Percentiles rank a stretch among this genome's conserved stretches.
Evolutionary conservation across 2,797 vertebrate genomes (phyloP).

Genomic region (Lutjanus argentimaculatus): DNA sequence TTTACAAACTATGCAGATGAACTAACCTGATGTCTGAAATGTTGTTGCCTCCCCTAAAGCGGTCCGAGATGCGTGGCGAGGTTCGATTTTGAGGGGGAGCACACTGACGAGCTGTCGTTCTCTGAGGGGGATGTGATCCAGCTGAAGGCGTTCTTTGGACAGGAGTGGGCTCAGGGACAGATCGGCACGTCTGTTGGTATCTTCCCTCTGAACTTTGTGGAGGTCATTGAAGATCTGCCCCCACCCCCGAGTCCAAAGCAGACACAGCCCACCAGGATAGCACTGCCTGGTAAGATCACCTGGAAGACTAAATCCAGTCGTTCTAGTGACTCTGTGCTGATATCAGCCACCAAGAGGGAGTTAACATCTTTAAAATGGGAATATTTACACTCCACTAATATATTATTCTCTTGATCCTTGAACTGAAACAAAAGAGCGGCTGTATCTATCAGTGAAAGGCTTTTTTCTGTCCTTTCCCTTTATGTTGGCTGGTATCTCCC

Average conservation of each 20-base stretch:
- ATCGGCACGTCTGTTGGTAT: slow-evolving; percentile 84
- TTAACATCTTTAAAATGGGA: background rate
- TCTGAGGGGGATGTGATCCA: slow-evolving; percentile 92
- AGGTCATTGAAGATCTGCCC: slow-evolving; percentile 91
- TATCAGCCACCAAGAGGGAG: background rate
- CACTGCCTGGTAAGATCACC: slow-evolving; percentile 78
- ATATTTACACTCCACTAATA: background rate
- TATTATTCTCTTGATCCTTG: background rate
- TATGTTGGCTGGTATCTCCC: slow-evolving; percentile 26
- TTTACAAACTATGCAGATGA: background rate
- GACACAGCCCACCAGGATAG: slow-evolving; percentile 52
- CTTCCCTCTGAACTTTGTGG: slow-evolving; percentile 95
- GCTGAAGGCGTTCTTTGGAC: slow-evolving; percentile 90
- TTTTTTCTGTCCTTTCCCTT: slow-evolving; percentile 21
- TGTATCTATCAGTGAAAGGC: slow-evolving; percentile 24
- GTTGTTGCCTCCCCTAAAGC: slow-evolving; percentile 74
- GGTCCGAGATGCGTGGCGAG: slow-evolving; percentile 91
- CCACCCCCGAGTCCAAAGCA: slow-evolving; percentile 39
- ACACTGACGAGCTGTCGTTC: slow-evolving; percentile 93
- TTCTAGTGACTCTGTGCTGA: background rate
- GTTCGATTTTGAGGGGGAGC: slow-evolving; percentile 94
- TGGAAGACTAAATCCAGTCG: background rate
- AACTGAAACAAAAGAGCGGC: background rate
- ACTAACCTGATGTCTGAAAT: slow-evolving; percentile 2
- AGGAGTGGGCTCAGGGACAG: slow-evolving; percentile 95